Conservation (phyloP, 2,113 vertebrate genomes). For the Entelurus aequoreus region DNA sequence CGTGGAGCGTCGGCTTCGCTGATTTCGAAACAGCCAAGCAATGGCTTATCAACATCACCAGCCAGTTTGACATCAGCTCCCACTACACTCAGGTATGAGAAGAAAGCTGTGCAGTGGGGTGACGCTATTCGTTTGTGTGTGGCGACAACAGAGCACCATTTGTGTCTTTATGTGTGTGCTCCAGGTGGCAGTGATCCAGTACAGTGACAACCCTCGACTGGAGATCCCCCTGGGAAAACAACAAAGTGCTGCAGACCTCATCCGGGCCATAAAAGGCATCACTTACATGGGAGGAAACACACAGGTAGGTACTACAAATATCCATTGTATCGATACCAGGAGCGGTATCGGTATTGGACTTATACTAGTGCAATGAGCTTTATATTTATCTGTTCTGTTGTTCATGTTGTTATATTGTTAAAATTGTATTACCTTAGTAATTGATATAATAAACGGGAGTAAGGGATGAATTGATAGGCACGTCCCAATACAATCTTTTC, state of each 20-base stretch:
- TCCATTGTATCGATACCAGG: too few species aligned
- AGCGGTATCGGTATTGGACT: too few species aligned
- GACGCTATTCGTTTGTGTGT: too few species aligned
- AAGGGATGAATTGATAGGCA: too few species aligned
- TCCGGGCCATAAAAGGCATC: conserved; percentile 65
- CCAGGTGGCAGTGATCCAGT: conserved; percentile 75
- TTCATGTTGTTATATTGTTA: too few species aligned
- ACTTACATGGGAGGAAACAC: conserved; percentile 79
- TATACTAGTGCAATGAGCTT: too few species aligned
- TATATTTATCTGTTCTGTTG: too few species aligned
- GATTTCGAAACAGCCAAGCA: conserved; percentile 76
- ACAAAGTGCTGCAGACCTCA: conserved; percentile 58
- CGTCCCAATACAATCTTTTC: too few species aligned
- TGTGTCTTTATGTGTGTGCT: background rate
- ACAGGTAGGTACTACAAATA: conserved; percentile 30
- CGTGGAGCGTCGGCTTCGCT: conserved; percentile 71
- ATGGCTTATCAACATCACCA: conserved; percentile 78
- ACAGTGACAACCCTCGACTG: conserved; percentile 74
- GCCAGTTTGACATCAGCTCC: conserved; percentile 74
- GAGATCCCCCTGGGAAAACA: conserved; percentile 73
- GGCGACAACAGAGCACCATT: background rate
- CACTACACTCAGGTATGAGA: conserved; percentile 67
- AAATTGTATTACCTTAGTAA: too few species aligned
- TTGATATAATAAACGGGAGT: too few species aligned
- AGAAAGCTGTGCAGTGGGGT: background rate